A percentile compares a stretch with the other conserved stretches of the same genome.
Evolutionary conservation across 2,888 invertebrate genomes (phyloP).

Genomic region (Thyatira batis): DNA sequence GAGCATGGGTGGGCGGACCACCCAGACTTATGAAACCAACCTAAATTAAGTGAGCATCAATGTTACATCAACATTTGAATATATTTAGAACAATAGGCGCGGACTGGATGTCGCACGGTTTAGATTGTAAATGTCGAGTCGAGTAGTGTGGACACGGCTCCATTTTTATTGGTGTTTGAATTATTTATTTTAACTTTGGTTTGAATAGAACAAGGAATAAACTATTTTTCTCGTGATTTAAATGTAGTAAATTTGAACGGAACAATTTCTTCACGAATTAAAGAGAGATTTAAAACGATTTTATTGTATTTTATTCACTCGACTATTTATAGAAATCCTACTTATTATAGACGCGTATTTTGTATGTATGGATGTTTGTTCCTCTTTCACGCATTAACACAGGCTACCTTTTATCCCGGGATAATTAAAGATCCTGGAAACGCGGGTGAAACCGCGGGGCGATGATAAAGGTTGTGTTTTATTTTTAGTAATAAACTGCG

Average conservation of each 20-base stretch:
- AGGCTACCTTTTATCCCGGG: too few species aligned
- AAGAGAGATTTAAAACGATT: too few species aligned
- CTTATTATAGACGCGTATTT: too few species aligned
- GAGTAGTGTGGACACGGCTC: conserved; percentile 10
- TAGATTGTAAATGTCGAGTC: conserved; percentile 14
- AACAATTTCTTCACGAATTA: too few species aligned
- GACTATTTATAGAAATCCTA: too few species aligned
- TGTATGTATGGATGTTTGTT: too few species aligned
- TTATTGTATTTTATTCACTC: too few species aligned
- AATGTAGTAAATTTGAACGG: too few species aligned
- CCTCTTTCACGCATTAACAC: too few species aligned
- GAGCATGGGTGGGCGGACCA: conserved; percentile 54
- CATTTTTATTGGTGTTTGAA: conserved; percentile 16
- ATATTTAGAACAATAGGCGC: conserved; percentile 48
- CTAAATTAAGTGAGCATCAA: conserved; percentile 62
- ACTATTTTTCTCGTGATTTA: too few species aligned
- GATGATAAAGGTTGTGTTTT: neutral
- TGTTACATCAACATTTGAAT: conserved; percentile 57
- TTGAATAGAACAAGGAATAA: neutral
- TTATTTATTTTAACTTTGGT: conserved; percentile 4
- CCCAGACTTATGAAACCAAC: conserved; percentile 44
- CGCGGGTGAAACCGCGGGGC: too few species aligned
- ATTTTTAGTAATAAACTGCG: neutral
- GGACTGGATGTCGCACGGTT: conserved; percentile 33
- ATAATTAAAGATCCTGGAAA: too few species aligned